These are phyloP conservation scores for Phengaris arion DNA, from an alignment of 2,888 invertebrate genomes.

Conservation along the genomic window DNA sequence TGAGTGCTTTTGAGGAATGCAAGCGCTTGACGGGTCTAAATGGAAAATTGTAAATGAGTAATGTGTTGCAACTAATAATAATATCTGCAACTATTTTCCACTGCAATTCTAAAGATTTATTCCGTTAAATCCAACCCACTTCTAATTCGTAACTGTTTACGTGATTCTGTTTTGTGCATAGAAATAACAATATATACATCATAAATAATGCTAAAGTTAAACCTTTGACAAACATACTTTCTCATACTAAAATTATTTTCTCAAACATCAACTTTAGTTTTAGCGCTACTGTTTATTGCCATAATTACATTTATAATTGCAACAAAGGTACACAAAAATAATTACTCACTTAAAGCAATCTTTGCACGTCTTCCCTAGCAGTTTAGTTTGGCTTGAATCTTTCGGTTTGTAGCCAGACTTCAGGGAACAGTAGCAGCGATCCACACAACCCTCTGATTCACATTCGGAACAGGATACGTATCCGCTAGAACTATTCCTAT, in stretches of 20 bases:
- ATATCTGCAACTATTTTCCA: too few relatives aligned
- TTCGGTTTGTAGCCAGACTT: slow-evolving; percentile 79
- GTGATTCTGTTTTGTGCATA: too few relatives aligned
- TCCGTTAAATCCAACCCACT: too few relatives aligned
- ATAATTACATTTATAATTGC: neutral
- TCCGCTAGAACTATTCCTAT: slow-evolving; percentile 82
- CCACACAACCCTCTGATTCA: slow-evolving; percentile 91
- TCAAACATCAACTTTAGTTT: neutral
- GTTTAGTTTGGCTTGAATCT: slow-evolving; percentile 57
- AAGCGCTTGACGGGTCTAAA: too few relatives aligned
- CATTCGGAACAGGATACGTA: slow-evolving; percentile 95
- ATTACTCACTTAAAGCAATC: slow-evolving; percentile 71
- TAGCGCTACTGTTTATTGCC: too few relatives aligned
- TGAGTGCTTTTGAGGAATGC: too few relatives aligned
- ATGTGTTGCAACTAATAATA: too few relatives aligned
- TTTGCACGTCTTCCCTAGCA: slow-evolving; percentile 64
- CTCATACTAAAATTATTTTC: neutral
- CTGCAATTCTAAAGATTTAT: too few relatives aligned
- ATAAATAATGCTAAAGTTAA: too few relatives aligned
- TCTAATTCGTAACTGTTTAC: too few relatives aligned
- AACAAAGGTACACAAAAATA: slow-evolving; percentile 42
- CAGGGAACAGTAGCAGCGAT: slow-evolving; percentile 92
- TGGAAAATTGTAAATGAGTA: too few relatives aligned
- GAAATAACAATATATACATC: too few relatives aligned
- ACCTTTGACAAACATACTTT: neutral